Percentiles rank a stretch among this genome's conserved stretches.
Conservation (phyloP, 1,140 invertebrate species). For the Paramacrobiotus metropolitanus region DNA sequence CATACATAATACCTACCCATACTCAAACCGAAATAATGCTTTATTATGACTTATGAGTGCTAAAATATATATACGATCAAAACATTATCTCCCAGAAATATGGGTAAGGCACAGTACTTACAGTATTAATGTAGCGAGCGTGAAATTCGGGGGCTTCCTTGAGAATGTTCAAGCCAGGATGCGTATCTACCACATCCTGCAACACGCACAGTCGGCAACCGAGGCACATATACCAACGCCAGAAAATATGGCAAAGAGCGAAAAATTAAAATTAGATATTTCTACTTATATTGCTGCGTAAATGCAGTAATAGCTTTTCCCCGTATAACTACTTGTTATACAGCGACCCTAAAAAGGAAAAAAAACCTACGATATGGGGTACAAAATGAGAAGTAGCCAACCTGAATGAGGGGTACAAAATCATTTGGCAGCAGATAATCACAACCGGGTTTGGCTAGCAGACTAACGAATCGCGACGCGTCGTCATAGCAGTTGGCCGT, state of each 20-base stretch:
- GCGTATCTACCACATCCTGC: constrained; percentile 96
- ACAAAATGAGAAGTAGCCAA: too few species aligned
- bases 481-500: constrained; percentile 55
- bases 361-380: too few species aligned
- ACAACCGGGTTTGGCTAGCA: constrained; percentile 29
- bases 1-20: constrained; percentile 16
- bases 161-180: constrained; percentile 85
- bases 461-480: constrained; percentile 64
- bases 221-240: constrained; percentile 8
- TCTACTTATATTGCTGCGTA: too few species aligned
- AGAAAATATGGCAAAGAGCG: not conserved
- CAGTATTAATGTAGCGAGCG: constrained; percentile 88
- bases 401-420: constrained; percentile 52
- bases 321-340: too few species aligned
- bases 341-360: too few species aligned
- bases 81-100: too few species aligned
- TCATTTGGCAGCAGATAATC: constrained; percentile 38
- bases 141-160: constrained; percentile 95
- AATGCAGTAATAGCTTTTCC: too few species aligned
- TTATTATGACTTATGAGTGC: too few species aligned
- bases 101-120: constrained; percentile 28
- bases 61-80: too few species aligned
- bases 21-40: constrained; percentile 4
- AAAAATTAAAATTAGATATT: not conserved
- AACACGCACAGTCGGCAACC: constrained; percentile 20